Evolutionary conservation across 2,797 vertebrate species (phyloP), one percentile per base, ranked within the genome.

Genomic region (Manis javanica): DNA sequence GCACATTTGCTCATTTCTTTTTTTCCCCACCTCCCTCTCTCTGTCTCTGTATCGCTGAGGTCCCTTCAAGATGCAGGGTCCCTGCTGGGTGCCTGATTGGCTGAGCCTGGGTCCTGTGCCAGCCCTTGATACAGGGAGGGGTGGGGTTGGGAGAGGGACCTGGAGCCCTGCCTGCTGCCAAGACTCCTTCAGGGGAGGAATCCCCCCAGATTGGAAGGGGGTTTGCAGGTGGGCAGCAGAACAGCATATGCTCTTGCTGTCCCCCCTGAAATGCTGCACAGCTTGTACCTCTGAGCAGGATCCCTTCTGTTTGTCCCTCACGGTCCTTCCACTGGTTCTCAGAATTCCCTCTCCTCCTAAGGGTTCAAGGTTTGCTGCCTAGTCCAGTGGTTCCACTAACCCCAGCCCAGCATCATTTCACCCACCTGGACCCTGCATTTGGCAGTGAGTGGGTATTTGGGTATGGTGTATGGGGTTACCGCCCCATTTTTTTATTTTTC

Each of bases 11-110:
- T 89, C 31, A 9, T 9, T 82, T 74, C 59, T 81, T 39, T 26
- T 34, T 26, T 16, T 15, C 8, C 19, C 39, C 31, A 39, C 24
- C 26, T 24, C 2, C 68, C n/a, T 79, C 31, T 51, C 39, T 26
- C 53, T 39, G 31, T 11, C 29, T 64, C 57, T 13, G 7, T 2
- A 34, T 49, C 7, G 13, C 24, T 57, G n/a, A 85, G 64, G 57
- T 93, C 37, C 34, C 68, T 92, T 71, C 42, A 71, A 59, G 71
- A 86, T 19, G 31, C 19, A 87, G 89, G 63, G 61, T 46, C 18
- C 39, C 7, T 18, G 72, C 29, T 5, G 24, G 57, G 16, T 0
- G 2, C 15, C 63, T 4, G 31, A 21, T 11, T 7, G 10, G 26
- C 53, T 15, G 10, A 94, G 46, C 8, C 86, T 55, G 49, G n/a